Base-by-base conservation (phyloP, 2,797 vertebrate species). In the Emydoidea blandingii region DNA sequence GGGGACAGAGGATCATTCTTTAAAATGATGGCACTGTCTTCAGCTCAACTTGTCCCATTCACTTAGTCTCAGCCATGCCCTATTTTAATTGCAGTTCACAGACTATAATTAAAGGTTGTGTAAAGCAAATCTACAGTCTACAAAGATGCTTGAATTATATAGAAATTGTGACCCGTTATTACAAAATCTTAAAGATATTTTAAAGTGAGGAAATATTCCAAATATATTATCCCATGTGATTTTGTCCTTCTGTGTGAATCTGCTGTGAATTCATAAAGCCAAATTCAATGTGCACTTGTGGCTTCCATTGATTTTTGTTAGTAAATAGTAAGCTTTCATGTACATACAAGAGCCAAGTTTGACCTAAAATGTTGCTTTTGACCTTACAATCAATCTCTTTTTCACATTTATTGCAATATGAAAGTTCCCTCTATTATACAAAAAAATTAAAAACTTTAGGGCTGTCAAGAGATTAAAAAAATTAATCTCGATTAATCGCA, bases 21-120 rank as follows among this genome's bases (percentile, higher is more conserved):
- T 84, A 91, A 92, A 81, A 92, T 47, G 10, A 57, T 8, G 11
- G 41, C 85, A 80, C 81, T 96, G 72, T 93, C 84, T 96, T 84
- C 80, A 57, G 44, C 62, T 94, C 78, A 81, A 68, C 78, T 92
- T 94, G 94, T 96, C 87, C 41, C 11, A 2, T 90, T 87, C 83
- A 88, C 52, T 96, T 90, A 92, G n/a, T 25, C 47, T 96, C 91
- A 95, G 7, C 21, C 34, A 94, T 87, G 7, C 6, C 25, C 12
- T 5, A 88, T 82, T 79, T 88, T 44, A 90, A 19, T 3, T 90
- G 87, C 37, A 90, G 27, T 82, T 93, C 65, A 90, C 14, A 74
- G 78, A 49, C 8, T 44, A 16, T 41, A 92, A 93, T 85, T 81
- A 89, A 90, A 88, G 47, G 29, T 3, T 47, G 3, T 31, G 14